A percentile compares a stretch with the other conserved stretches of the same genome.
Conservation (phyloP, 2,888 invertebrate genomes). For the Apotomis capreana region DNA sequence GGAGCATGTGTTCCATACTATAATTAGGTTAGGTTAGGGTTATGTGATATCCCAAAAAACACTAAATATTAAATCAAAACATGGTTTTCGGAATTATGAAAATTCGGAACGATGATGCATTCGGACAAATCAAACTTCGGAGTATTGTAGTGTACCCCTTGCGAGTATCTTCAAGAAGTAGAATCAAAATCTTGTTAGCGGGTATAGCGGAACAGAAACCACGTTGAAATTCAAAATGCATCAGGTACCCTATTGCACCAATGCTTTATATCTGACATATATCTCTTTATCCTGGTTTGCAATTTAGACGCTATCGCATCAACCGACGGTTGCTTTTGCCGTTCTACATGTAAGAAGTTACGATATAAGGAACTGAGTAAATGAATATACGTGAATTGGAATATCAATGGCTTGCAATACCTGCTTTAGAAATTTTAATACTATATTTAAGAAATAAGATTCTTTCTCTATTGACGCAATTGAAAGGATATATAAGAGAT, state of each 20-base stretch:
- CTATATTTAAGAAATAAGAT: background rate
- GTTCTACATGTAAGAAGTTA: too few species aligned
- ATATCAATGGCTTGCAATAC: background rate
- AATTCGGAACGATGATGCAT: too few species aligned
- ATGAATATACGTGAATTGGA: background rate
- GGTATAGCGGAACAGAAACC: conserved; percentile 8
- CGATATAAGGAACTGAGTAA: background rate
- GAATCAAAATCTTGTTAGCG: conserved; percentile 9
- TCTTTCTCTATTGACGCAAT: background rate
- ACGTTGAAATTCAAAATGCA: conserved; percentile 30
- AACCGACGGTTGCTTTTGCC: background rate
- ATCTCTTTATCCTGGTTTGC: background rate
- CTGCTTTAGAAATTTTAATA: background rate
- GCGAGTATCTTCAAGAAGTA: too few species aligned
- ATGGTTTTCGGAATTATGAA: too few species aligned
- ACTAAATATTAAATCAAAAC: too few species aligned
- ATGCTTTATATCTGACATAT: background rate
- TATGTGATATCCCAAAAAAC: too few species aligned
- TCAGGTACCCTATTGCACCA: conserved; percentile 4
- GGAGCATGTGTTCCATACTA: too few species aligned
- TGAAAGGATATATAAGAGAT: background rate
- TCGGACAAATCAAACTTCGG: too few species aligned
- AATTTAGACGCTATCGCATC: background rate
- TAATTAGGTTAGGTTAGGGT: too few species aligned
- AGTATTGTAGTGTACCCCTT: too few species aligned